Evolutionary conservation across 2,113 vertebrate genomes (phyloP), one percentile per base, ranked within the genome.

Genomic region (Pleuronectes platessa): DNA sequence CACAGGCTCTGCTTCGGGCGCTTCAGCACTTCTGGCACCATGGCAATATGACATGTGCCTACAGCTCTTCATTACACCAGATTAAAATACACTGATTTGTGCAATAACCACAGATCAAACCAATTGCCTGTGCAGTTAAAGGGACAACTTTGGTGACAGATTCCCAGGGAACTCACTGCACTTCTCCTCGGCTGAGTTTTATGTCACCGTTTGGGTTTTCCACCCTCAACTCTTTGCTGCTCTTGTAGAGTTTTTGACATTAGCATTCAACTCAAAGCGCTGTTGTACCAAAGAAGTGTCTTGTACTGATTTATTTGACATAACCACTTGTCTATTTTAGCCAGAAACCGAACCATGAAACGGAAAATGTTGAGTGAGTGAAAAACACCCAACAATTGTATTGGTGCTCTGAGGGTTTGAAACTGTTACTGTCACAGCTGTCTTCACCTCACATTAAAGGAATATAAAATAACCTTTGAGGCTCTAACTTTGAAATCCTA

Each of bases 1-100:
- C 78, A 71, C 78, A 71, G 70, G 37, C 80, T 64, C 62, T 17
- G 75, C 81, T 77, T 56, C 61, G 81, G 68, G 85, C 75, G 69
- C 74, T 58, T 61, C 40, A 3, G 56, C 76, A 74, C 74, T 74
- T 80, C 73, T 82, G 71, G 47, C 74, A 73, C 66, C 61, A 59
- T 45, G 60, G 71, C 88, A 79, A 61, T 64, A 69, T 78, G 74
- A 71, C 61, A 51, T 18, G 60, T 27, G 66, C 69, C 35, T 26
- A 5, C 20, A 68, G 45, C 47, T 60, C 56, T 42, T 27, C 15
- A 61, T 61, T 69, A 45, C n/a, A 31, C 6, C 1, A 61, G 31
- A 74, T 72, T 62, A 12, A 63, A 70, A 66, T 27, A 58, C 63
- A 35, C 20, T n/a, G 23, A 24, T 14, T 58, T 24, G 17, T 60